phyloP scores from a whole-genome alignment of 2,888 invertebrate genomes.

The Spodoptera littoralis region DNA sequence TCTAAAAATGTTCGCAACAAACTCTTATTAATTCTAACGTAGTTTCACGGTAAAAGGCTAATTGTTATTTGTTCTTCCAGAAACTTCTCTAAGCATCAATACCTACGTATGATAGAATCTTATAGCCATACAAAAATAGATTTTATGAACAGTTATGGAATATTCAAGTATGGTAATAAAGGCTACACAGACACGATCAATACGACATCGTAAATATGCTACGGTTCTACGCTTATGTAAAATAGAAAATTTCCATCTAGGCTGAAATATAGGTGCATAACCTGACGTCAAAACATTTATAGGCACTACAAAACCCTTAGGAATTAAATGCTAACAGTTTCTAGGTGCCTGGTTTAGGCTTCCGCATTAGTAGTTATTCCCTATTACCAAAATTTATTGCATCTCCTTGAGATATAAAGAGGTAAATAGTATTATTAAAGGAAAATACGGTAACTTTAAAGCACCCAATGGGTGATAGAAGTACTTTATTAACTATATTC shows the following conservation, averaged over 20 bases:
- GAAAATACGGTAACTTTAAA: no score
- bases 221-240: conserved; percentile 23
- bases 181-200: conserved; percentile 33
- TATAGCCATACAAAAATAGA: conserved; percentile 26
- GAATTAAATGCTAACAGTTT: no score
- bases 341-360: no score
- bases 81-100: not conserved
- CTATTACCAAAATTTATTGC: no score
- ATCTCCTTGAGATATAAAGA: no score
- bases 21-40: conserved; percentile 5
- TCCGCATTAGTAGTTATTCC: no score
- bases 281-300: no score
- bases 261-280: not conserved
- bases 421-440: no score
- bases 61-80: conserved; percentile 8
- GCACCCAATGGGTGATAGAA: no score
- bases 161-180: conserved; percentile 40
- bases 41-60: not conserved
- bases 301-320: no score
- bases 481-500: not conserved
- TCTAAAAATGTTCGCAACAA: not conserved
- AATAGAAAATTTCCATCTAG: conserved; percentile 2
- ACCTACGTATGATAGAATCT: conserved; percentile 1
- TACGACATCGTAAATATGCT: conserved; percentile 28
- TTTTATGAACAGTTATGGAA: conserved; percentile 28